phyloP scores from a whole-genome alignment of 2,113 vertebrate species.

The Motacilla alba region DNA sequence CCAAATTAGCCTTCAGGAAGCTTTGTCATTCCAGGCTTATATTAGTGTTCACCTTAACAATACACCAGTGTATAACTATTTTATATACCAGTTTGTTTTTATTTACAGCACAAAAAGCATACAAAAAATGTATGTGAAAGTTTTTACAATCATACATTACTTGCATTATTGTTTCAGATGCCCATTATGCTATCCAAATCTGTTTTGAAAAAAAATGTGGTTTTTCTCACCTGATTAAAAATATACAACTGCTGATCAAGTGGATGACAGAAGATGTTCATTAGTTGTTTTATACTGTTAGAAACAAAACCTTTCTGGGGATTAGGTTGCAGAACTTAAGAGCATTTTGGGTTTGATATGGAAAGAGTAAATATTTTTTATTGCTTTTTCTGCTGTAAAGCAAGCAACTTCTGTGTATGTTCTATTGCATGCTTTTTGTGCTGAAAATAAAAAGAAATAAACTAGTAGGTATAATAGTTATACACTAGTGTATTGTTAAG shows the following conservation, averaged over 20 bases:
- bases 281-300: not conserved
- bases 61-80: not conserved
- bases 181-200: not conserved
- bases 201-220: not conserved
- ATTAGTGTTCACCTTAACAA: not conserved
- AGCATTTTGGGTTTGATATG: not conserved
- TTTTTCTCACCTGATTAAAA: not conserved
- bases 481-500: not conserved
- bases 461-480: not conserved
- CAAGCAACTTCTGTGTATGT: rapidly evolving
- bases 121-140: not conserved
- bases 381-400: not conserved
- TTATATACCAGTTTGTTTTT: not conserved
- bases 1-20: not conserved
- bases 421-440: not conserved
- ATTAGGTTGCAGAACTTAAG: not conserved
- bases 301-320: not conserved
- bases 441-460: not conserved
- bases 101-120: not conserved
- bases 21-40: not conserved
- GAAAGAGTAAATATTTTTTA: not conserved
- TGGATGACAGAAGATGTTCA: not conserved
- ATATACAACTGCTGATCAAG: not conserved
- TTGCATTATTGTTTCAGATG: not conserved
- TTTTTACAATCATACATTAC: not conserved